A percentile compares a stretch with the other conserved stretches of the same genome.
Evolutionary conservation across 1,140 invertebrate genomes (phyloP).

Genomic region (Nilaparvata lugens): DNA sequence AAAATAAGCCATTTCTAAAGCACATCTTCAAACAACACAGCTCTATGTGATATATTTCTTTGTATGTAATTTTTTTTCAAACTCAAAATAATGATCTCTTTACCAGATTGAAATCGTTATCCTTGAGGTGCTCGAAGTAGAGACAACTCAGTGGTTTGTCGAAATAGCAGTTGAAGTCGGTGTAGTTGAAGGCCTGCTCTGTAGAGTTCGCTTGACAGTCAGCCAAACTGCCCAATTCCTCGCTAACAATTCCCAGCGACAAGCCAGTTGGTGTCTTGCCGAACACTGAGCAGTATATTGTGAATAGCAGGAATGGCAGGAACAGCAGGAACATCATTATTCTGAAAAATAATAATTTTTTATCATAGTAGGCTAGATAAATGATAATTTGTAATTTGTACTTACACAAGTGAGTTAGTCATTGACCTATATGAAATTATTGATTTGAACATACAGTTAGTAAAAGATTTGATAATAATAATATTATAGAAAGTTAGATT

Average conservation of each 20-base stretch:
- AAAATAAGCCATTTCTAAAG: too few relatives aligned
- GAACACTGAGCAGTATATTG: conserved; percentile 11
- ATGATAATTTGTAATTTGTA: too few relatives aligned
- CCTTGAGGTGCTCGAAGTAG: conserved; percentile 57
- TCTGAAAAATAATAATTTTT: too few relatives aligned
- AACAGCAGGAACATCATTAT: conserved; percentile 16
- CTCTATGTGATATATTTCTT: too few relatives aligned
- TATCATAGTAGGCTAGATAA: too few relatives aligned
- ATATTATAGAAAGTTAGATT: too few relatives aligned
- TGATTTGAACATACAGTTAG: too few relatives aligned
- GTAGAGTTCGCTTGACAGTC: neutral
- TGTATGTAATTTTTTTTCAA: too few relatives aligned
- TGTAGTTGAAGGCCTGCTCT: conserved; percentile 28
- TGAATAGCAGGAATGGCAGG: conserved; percentile 15
- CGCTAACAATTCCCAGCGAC: conserved; percentile 6
- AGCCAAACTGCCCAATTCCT: conserved; percentile 1
- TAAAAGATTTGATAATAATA: too few relatives aligned
- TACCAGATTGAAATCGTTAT: conserved; percentile 48
- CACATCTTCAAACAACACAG: too few relatives aligned
- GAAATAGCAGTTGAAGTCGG: conserved; percentile 48
- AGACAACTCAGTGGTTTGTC: conserved; percentile 56
- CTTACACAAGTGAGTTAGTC: too few relatives aligned
- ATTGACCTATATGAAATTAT: too few relatives aligned
- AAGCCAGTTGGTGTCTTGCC: conserved; percentile 14
- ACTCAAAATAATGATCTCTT: conserved; percentile 26